These are phyloP conservation scores for Ptychodera flava DNA, from an alignment of 35 echinoderm and acorn worm genomes.

Conservation along the genomic window DNA sequence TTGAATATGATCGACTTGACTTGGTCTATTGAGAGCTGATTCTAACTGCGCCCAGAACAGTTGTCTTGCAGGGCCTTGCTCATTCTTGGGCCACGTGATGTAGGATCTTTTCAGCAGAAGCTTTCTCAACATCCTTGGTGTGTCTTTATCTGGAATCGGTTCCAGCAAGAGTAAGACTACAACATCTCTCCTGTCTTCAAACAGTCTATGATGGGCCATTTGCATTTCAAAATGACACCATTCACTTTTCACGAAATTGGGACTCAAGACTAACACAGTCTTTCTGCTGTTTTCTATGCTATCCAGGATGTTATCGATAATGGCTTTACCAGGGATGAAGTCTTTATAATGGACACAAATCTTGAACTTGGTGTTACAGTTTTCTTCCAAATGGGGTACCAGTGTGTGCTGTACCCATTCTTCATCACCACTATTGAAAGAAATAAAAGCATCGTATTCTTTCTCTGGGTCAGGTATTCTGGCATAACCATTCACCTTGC, in stretches of 20 bases:
- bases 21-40: too few relatives aligned
- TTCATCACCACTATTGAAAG: slow-evolving; percentile 12
- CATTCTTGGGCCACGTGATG: too few relatives aligned
- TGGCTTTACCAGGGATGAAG: slow-evolving; percentile 5
- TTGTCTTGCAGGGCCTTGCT: too few relatives aligned
- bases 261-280: not conserved
- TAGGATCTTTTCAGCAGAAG: not conserved
- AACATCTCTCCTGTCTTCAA: slow-evolving; percentile 5
- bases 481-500: not conserved
- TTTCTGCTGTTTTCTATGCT: not conserved
- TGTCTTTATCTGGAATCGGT: not conserved
- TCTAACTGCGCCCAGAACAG: too few relatives aligned
- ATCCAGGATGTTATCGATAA: slow-evolving; percentile 2
- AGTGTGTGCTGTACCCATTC: not conserved
- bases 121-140: not conserved
- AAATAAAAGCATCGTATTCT: slow-evolving; percentile 13
- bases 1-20: too few relatives aligned
- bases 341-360: slow-evolving; percentile 7
- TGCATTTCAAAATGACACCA: slow-evolving; percentile 23
- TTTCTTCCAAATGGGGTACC: not conserved
- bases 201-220: slow-evolving; percentile 6
- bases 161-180: not conserved
- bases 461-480: not conserved
- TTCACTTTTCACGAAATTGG: slow-evolving; percentile 5
- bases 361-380: not conserved